Evolutionary conservation across 2,113 vertebrate genomes (phyloP).

Genomic region (Hyaena hyaena): DNA sequence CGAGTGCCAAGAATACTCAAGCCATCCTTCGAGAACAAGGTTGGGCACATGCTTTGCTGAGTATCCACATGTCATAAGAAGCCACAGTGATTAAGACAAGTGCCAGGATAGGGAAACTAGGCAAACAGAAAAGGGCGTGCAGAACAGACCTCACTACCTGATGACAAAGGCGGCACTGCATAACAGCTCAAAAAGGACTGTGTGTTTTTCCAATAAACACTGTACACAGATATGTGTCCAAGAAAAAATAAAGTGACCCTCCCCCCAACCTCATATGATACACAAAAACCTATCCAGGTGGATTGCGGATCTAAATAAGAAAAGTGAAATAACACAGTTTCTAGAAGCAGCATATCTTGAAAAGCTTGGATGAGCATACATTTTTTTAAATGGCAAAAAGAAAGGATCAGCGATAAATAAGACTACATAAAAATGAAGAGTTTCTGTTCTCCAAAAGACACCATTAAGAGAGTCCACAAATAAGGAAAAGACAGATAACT

Average conservation of each 20-base stretch:
- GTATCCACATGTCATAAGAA: neutral
- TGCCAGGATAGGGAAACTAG: too few species aligned
- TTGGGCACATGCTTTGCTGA: neutral
- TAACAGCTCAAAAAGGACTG: neutral
- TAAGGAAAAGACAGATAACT: fast-evolving
- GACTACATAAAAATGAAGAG: neutral
- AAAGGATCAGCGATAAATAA: neutral
- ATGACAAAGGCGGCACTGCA: neutral
- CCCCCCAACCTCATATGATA: fast-evolving
- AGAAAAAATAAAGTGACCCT: neutral
- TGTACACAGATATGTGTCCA: too few species aligned
- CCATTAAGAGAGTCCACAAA: neutral
- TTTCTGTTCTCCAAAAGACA: neutral
- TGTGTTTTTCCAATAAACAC: too few species aligned
- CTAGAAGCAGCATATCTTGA: neutral
- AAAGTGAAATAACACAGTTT: neutral
- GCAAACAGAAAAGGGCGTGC: neutral
- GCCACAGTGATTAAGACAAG: too few species aligned
- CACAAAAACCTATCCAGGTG: neutral
- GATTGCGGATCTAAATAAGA: neutral
- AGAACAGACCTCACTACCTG: too few species aligned
- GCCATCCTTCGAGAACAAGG: neutral
- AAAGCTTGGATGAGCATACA: neutral
- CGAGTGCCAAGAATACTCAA: neutral
- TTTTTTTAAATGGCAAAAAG: neutral